Evolutionary conservation across 2,888 invertebrate genomes (phyloP).

Genomic region (Sinopyrophorus schimmeli): DNA sequence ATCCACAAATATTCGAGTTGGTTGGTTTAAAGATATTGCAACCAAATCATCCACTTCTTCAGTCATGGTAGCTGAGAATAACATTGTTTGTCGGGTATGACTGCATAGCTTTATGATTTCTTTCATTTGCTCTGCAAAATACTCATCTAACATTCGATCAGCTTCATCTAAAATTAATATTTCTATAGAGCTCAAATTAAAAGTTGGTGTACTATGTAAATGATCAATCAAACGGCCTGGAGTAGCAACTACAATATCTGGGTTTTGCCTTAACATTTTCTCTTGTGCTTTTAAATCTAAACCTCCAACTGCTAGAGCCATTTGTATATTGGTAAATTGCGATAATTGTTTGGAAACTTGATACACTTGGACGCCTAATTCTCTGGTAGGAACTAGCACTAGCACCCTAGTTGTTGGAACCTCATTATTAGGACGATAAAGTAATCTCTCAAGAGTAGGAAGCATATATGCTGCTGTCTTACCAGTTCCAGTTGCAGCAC

Average conservation of each 20-base stretch:
- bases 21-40: constrained; percentile 88
- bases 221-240: constrained; percentile 98
- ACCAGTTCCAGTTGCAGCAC: constrained; percentile 97
- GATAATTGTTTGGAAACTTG: constrained; percentile 89
- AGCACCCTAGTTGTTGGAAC: constrained; percentile 79
- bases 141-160: constrained; percentile 94
- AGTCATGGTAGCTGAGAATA: constrained; percentile 99
- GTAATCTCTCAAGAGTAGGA: constrained; percentile 90
- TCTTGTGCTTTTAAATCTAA: constrained; percentile 79
- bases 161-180: constrained; percentile 81
- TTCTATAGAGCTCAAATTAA: constrained; percentile 88
- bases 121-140: constrained; percentile 99
- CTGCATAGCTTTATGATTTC: constrained; percentile 94
- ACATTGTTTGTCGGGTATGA: constrained; percentile 89
- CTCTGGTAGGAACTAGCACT: constrained; percentile 94
- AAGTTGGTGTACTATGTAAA: constrained; percentile 91
- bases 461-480: constrained; percentile 99
- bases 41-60: constrained; percentile 94
- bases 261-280: constrained; percentile 80
- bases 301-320: constrained; percentile 86
- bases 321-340: constrained; percentile 81
- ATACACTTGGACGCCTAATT: constrained; percentile 97
- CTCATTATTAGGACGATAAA: constrained; percentile 79
- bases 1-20: constrained; percentile 94
- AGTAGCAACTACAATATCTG: constrained; percentile 97